Conservation (phyloP, 2,888 invertebrate species). For the Mellilla xanthometata region DNA sequence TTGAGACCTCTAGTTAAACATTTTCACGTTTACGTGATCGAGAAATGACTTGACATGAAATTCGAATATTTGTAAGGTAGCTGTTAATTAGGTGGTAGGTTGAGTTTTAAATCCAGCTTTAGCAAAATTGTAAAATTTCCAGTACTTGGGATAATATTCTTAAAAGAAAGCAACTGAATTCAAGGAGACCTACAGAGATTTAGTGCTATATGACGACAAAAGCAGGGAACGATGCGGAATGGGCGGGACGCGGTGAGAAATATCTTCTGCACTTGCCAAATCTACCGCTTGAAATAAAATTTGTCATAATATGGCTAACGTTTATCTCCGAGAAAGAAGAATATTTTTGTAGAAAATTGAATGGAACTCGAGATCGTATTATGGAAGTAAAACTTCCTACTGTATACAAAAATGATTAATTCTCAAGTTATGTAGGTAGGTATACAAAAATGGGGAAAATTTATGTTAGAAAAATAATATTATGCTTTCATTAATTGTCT, state of each 20-base stretch:
- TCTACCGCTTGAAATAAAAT: conserved; percentile 48
- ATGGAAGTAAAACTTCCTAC: neutral
- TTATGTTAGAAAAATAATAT: too few species aligned
- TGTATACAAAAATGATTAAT: too few species aligned
- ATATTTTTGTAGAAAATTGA: conserved; percentile 16
- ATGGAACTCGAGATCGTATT: neutral
- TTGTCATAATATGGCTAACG: conserved; percentile 39
- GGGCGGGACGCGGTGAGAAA: conserved; percentile 56
- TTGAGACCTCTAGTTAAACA: neutral
- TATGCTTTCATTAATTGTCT: too few species aligned
- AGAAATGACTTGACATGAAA: too few species aligned
- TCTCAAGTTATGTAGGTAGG: too few species aligned
- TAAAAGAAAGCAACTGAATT: conserved; percentile 59
- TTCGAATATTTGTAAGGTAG: too few species aligned
- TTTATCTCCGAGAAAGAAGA: conserved; percentile 18
- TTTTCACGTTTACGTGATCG: too few species aligned
- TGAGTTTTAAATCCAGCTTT: too few species aligned
- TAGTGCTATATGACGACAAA: conserved; percentile 66
- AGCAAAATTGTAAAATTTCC: conserved; percentile 15
- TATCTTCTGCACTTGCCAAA: conserved; percentile 61
- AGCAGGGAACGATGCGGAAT: conserved; percentile 53
- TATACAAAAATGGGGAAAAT: too few species aligned
- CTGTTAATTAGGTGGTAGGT: too few species aligned
- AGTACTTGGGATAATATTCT: conserved; percentile 16
- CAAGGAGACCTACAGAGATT: conserved; percentile 62